Evolutionary conservation across 2,888 invertebrate genomes (phyloP), one percentile per base, ranked within the genome.

Genomic region (Eupithecia abbreviata): DNA sequence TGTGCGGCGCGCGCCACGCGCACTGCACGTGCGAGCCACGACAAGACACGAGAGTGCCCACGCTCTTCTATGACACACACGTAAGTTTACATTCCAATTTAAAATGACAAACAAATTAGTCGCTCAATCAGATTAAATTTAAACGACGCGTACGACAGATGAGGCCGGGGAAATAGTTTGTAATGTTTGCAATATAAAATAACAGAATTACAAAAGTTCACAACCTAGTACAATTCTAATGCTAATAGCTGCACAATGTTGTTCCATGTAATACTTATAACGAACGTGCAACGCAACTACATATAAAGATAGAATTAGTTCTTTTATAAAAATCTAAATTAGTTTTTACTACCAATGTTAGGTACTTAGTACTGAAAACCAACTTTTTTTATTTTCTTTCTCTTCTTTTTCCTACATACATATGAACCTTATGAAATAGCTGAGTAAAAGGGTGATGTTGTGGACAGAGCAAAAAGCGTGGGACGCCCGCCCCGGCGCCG

Each of bases 51-150:
- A 89, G 92, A 78, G 87, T 94, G 77, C 90, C 93, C 49, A 91
- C 94, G 58, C 90, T 93, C 77, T 95, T 91, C 85, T 95, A 94
- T 83, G 94, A 95, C 73, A 89, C 92, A 65, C 95, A 94, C 83
- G 95, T 95, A 89, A 92, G 91, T 88, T 65, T 51, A n/a, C n/a
- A 51, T 51, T 51, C 15, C 2, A 51, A 51, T 51, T 15, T 15
- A 55, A n/a, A 55, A 55, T 55, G n/a, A 4, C 58, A 7, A 58
- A 18, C 58, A 7, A 55, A 55, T 58, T 58, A 18, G 18, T 18
- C 18, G 18, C 58, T 58, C 58, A 30, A 30, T 30, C 30, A n/a
- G 7, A 0, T 18, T 58, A 9, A 58, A 58, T 58, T 58, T 18
- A 58, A 58, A 12, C 1, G 10, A 9, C 10, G 10, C 2, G 47